These are phyloP conservation scores for Sebastes fasciatus DNA, from an alignment of 2,113 vertebrate genomes.

Conservation along the genomic window DNA sequence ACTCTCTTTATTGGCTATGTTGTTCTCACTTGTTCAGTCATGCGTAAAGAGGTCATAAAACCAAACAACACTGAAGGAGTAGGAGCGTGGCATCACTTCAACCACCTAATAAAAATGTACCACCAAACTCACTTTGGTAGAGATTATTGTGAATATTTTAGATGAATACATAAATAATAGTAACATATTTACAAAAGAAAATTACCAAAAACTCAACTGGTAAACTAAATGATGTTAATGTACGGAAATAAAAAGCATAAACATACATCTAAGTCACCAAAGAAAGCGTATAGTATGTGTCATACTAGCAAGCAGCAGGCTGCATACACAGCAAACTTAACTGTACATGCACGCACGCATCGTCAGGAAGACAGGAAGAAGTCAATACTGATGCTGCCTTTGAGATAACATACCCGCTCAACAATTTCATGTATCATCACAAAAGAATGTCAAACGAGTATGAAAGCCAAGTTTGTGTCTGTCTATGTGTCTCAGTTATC, in stretches of 20 bases:
- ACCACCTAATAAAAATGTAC: conserved; percentile 17
- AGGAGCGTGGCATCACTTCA: not conserved
- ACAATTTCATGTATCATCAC: not conserved
- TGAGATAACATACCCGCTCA: conserved; percentile 6
- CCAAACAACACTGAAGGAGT: not conserved
- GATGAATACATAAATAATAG: not conserved
- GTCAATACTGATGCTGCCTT: not conserved
- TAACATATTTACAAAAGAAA: not conserved
- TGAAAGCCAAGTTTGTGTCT: not conserved
- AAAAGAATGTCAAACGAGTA: conserved; percentile 2
- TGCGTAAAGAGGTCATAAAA: conserved; percentile 18
- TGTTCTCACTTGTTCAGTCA: conserved; percentile 17
- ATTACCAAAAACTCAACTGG: not conserved
- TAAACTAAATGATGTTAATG: not conserved
- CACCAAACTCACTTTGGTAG: not conserved
- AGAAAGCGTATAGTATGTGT: not conserved
- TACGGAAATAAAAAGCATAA: not conserved
- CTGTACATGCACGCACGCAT: not conserved
- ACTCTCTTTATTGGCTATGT: conserved; percentile 10
- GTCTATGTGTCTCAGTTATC: not conserved
- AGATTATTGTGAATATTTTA: not conserved
- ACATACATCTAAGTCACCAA: not conserved
- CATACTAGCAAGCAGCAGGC: not conserved
- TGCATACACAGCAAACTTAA: not conserved
- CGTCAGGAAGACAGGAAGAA: not conserved